A percentile compares a stretch with the other conserved stretches of the same genome.
Conservation (phyloP, 2,113 vertebrate species). For the Dipodomys ordii region DNA sequence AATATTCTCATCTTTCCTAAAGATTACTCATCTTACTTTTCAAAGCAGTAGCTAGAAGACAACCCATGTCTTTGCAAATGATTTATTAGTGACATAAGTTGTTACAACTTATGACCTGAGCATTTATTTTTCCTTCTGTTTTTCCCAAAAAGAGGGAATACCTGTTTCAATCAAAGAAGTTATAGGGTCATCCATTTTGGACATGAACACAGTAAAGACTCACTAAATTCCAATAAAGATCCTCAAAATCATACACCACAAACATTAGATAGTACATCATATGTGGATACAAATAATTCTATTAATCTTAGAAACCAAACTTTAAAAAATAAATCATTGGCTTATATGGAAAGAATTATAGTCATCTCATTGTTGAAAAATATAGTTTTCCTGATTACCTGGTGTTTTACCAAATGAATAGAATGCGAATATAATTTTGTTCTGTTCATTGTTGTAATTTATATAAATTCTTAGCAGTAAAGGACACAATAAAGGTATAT, state of each 20-base stretch:
- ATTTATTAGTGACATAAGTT: neutral
- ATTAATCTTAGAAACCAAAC: neutral
- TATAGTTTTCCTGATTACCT: neutral
- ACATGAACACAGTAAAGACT: neutral
- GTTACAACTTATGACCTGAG: neutral
- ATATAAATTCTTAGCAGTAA: too few species aligned
- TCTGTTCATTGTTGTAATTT: neutral
- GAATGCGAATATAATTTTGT: neutral
- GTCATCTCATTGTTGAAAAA: neutral
- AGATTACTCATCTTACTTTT: neutral
- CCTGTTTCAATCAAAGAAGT: too few species aligned
- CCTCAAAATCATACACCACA: neutral
- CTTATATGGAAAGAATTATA: neutral
- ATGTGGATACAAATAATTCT: neutral
- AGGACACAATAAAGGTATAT: neutral
- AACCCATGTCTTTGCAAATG: neutral
- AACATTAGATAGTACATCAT: neutral
- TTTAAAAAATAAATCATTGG: neutral
- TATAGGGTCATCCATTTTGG: neutral
- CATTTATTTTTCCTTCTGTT: neutral
- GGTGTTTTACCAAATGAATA: too few species aligned
- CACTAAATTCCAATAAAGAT: neutral
- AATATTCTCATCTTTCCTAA: neutral
- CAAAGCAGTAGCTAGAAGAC: neutral
- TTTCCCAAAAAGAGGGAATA: neutral